Percentiles rank a stretch among this genome's conserved stretches.
Conservation (phyloP, 2,113 vertebrate genomes). For the Gopherus evgoodei region DNA sequence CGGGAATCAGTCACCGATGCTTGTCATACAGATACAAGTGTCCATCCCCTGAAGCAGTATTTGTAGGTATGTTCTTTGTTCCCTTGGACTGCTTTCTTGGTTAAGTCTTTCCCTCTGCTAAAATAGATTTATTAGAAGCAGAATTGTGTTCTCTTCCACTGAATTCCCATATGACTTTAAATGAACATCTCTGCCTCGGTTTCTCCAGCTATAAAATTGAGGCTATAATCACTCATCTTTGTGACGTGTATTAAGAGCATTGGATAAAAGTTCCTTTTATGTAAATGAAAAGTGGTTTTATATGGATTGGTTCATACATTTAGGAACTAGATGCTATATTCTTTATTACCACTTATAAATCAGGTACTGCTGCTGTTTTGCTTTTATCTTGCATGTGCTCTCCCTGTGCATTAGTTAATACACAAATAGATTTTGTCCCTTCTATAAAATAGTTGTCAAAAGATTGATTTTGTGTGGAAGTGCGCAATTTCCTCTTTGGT, state of each 20-base stretch:
- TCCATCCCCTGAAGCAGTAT: not conserved
- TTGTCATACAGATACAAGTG: not conserved
- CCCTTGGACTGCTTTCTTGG: not conserved
- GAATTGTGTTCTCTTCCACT: not conserved
- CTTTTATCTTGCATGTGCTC: not conserved
- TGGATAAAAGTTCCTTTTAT: not conserved
- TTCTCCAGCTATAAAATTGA: not conserved
- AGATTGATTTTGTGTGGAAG: not conserved
- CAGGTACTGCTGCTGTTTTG: not conserved
- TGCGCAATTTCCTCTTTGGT: not conserved
- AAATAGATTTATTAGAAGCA: not conserved
- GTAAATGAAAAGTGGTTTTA: constrained; percentile 37
- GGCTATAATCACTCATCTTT: constrained; percentile 29
- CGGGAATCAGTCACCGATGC: constrained; percentile 30
- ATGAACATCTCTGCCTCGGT: constrained; percentile 27
- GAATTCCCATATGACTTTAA: not conserved
- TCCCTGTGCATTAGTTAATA: constrained; percentile 21
- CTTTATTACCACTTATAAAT: constrained; percentile 19
- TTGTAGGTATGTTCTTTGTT: constrained; percentile 8
- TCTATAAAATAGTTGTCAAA: constrained; percentile 24
- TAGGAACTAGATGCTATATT: constrained; percentile 56
- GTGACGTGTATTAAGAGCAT: constrained; percentile 14
- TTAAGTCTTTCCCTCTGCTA: not conserved
- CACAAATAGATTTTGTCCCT: constrained; percentile 47
- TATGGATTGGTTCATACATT: constrained; percentile 35